Evolutionary conservation across 1,140 invertebrate species (phyloP), one percentile per base, ranked within the genome.

Genomic region (Ceratosolen fusciceps): DNA sequence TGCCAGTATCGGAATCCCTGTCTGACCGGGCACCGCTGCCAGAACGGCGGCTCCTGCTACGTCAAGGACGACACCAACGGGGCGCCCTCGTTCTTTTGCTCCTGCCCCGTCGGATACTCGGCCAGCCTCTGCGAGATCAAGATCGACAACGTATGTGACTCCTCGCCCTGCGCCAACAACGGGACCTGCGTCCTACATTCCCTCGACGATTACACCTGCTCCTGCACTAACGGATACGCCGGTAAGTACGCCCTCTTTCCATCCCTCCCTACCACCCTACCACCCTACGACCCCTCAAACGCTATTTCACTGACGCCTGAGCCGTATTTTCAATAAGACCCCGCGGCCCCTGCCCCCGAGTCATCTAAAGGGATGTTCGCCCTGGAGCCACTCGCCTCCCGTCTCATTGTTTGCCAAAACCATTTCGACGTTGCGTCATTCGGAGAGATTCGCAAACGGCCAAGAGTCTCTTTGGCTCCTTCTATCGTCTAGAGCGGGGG

Each of bases 1-100:
- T 99, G 98, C 87, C 95, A 98, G 86, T 94, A 97, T 87, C 91
- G 93, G 79, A 98, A 98, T 90, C 97, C 98, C 0, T 99, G 98
- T 88, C 93, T 96, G 85, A 96, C 95, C 67, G 96, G 94, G 8
- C 91, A 93, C 19, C 93, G 96, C 60, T 97, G 96, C 90, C 96
- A 98, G 89, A 99, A 99, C 88, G 96, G 96, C 8, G 98, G 97
- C 67, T 95, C 95, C 2, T 99, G 98, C 88, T 90, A 94, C 77
- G 96, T 97, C 29, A 91, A 93, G 68, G 92, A 94, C 74, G 93
- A 93, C 19, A 91, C 91, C 34, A 91, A 92, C 34, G 92, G 93
- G 0, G 93, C 93, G 0, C 95, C 96, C 0, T 93, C 93, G 21
- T 98, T 98, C 91, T 92, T 92, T 75, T 98, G 97, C 90, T 91